These are phyloP conservation scores for Aphaenogaster floridana DNA, from an alignment of 1,140 invertebrate species.

Conservation along the genomic window DNA sequence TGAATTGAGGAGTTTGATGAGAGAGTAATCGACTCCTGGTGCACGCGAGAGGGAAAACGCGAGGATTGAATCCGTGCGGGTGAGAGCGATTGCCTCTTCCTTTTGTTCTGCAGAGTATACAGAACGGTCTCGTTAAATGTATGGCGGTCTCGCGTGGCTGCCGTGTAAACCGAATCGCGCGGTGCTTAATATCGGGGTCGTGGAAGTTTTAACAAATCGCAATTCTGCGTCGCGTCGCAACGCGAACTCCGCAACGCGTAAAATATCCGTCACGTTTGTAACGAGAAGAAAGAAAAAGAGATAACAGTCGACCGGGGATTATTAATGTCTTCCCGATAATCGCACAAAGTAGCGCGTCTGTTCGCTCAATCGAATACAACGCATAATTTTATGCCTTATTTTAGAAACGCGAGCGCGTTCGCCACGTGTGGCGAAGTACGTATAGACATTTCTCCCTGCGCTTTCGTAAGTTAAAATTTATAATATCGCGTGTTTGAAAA, in stretches of 20 bases:
- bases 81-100: slow-evolving; percentile 24
- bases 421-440: background rate
- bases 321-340: background rate
- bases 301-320: background rate
- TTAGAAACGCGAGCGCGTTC: background rate
- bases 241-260: background rate
- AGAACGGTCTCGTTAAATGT: background rate
- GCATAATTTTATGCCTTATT: background rate
- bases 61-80: background rate
- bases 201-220: slow-evolving; percentile 21
- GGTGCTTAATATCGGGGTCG: slow-evolving; percentile 12
- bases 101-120: slow-evolving; percentile 29
- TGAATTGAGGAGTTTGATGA: background rate
- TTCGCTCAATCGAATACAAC: background rate
- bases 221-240: background rate
- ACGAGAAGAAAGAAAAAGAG: background rate
- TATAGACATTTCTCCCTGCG: background rate
- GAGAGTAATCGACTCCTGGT: background rate
- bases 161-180: slow-evolving; percentile 1
- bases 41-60: slow-evolving; percentile 18
- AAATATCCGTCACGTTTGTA: background rate
- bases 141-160: slow-evolving; percentile 1
- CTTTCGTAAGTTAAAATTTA: background rate
- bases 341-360: background rate
- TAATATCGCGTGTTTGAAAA: background rate